Evolutionary conservation across 2,888 invertebrate species (phyloP).

Genomic region (Chalcosyrphus nemorum): DNA sequence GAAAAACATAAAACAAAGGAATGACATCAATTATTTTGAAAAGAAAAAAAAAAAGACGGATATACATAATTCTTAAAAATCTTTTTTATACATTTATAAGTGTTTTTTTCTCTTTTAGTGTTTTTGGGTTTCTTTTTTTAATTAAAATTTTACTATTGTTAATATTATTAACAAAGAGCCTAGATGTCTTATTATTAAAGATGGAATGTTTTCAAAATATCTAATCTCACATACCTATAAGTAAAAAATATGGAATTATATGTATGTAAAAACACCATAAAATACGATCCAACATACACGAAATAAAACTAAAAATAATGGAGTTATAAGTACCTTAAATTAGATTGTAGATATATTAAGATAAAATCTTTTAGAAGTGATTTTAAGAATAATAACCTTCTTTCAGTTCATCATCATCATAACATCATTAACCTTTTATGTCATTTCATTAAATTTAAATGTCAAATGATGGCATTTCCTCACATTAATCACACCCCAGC

Average conservation of each 20-base stretch:
- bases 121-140: not conserved
- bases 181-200: slow-evolving; percentile 44
- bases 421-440: too few species aligned
- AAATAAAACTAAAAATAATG: slow-evolving; percentile 76
- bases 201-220: slow-evolving; percentile 18
- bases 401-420: slow-evolving; percentile 27
- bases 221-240: slow-evolving; percentile 24
- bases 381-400: slow-evolving; percentile 36
- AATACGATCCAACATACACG: slow-evolving; percentile 52
- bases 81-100: not conserved
- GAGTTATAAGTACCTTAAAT: slow-evolving; percentile 82
- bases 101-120: not conserved
- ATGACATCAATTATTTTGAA: slow-evolving; percentile 14
- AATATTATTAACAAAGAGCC: slow-evolving; percentile 26
- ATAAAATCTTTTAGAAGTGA: slow-evolving; percentile 58
- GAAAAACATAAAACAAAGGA: too few species aligned
- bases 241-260: slow-evolving; percentile 14
- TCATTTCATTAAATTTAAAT: slow-evolving; percentile 9
- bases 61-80: too few species aligned
- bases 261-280: slow-evolving; percentile 38
- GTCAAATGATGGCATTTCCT: slow-evolving; percentile 18
- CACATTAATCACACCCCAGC: slow-evolving; percentile 1
- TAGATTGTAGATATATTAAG: slow-evolving; percentile 78
- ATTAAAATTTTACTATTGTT: slow-evolving; percentile 18
- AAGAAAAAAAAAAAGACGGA: not conserved